These are phyloP conservation scores for Prionailurus bengalensis DNA, from an alignment of 2,113 vertebrate genomes.

Conservation along the genomic window DNA sequence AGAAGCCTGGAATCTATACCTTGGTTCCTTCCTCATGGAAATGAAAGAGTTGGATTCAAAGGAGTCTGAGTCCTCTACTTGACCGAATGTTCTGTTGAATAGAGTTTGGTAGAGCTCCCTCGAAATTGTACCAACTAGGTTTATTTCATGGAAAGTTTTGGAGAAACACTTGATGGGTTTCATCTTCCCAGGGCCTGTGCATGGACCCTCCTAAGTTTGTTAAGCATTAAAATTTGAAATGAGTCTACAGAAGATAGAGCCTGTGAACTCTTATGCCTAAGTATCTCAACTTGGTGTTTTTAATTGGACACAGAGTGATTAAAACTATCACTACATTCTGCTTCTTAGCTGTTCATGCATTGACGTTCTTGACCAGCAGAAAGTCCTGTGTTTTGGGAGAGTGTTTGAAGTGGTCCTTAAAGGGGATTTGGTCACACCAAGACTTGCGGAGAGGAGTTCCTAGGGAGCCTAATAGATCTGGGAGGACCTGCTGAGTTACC, in stretches of 20 bases:
- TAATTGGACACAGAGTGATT: background rate
- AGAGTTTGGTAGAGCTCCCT: background rate
- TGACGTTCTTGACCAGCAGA: background rate
- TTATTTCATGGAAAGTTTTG: background rate
- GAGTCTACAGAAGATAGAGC: background rate
- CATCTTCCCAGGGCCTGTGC: background rate
- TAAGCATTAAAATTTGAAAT: constrained; percentile 50
- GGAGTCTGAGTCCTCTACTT: background rate
- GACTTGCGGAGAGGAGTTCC: background rate
- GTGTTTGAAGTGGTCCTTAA: background rate
- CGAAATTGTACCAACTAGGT: background rate
- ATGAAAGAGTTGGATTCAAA: background rate
- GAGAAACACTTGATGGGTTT: background rate
- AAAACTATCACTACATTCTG: background rate
- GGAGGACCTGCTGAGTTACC: background rate
- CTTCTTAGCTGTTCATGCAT: background rate
- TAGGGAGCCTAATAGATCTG: background rate
- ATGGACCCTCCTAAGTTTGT: background rate
- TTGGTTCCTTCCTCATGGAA: background rate
- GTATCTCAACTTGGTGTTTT: background rate
- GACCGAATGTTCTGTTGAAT: background rate
- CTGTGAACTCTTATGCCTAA: background rate
- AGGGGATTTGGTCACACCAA: background rate
- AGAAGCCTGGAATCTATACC: background rate
- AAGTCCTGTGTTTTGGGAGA: background rate